Percentiles rank a stretch among this genome's conserved stretches.
phyloP scores from a whole-genome alignment of 2,888 invertebrate species.

The Ceramica pisi region DNA sequence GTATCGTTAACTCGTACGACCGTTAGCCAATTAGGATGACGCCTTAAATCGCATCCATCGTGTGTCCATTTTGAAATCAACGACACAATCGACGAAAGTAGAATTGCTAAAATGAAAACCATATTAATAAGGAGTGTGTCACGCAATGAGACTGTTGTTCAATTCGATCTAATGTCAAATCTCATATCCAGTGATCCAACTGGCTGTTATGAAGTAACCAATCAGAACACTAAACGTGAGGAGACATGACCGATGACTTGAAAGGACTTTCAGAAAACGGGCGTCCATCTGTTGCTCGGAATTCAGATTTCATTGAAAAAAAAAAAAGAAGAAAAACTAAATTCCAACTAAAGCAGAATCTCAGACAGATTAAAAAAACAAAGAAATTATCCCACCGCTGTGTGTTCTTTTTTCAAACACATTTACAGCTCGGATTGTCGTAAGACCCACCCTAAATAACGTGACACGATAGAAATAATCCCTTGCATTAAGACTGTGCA shows the following conservation, averaged over 20 bases:
- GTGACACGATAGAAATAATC: slow-evolving; percentile 5
- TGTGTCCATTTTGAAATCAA: too few species aligned
- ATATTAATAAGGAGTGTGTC: background rate
- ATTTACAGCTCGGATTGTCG: slow-evolving; percentile 71
- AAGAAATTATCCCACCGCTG: slow-evolving; percentile 73
- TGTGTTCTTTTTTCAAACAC: slow-evolving; percentile 70
- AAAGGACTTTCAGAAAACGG: slow-evolving; percentile 16
- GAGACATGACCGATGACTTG: background rate
- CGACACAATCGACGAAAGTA: too few species aligned
- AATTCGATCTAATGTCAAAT: too few species aligned
- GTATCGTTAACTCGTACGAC: too few species aligned
- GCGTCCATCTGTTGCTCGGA: background rate
- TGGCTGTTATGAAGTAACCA: background rate
- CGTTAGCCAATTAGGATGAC: too few species aligned
- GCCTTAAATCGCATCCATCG: background rate
- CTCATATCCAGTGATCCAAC: background rate
- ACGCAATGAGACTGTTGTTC: too few species aligned
- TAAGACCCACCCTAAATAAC: slow-evolving; percentile 10
- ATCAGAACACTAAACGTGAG: background rate
- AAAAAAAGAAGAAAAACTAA: slow-evolving; percentile 1
- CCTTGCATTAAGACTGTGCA: slow-evolving; percentile 9
- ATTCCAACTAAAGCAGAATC: slow-evolving; percentile 14
- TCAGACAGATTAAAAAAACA: slow-evolving; percentile 34
- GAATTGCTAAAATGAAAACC: background rate
- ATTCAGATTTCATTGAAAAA: background rate